phyloP scores from a whole-genome alignment of 1,140 invertebrate genomes.

The Pogonomyrmex barbatus region DNA sequence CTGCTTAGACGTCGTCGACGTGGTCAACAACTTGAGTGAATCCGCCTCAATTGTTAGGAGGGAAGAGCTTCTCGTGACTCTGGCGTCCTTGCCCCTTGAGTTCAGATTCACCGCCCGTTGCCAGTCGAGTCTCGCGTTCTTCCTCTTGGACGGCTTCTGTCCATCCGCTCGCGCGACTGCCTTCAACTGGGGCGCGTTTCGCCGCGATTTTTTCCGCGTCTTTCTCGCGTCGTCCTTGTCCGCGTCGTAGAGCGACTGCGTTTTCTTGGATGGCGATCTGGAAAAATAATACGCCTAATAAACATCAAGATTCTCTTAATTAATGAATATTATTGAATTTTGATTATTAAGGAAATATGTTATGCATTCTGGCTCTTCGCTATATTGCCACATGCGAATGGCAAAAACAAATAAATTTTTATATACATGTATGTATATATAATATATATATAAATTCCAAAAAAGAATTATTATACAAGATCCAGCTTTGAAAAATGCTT shows the following conservation, averaged over 20 bases:
- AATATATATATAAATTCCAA: no score
- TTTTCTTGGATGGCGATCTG: slow-evolving; percentile 87
- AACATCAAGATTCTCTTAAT: no score
- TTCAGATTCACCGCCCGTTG: slow-evolving; percentile 73
- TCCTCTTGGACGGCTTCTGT: slow-evolving; percentile 86
- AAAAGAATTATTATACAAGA: no score
- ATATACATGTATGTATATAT: no score
- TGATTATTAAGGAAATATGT: no score
- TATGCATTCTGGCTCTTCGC: no score
- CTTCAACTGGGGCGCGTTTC: slow-evolving; percentile 13
- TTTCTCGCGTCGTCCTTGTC: not conserved
- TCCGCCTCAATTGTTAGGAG: slow-evolving; percentile 68
- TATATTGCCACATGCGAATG: no score
- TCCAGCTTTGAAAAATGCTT: no score
- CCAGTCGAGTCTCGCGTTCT: slow-evolving; percentile 83
- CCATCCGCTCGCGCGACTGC: slow-evolving; percentile 68
- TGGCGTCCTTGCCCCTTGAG: slow-evolving; percentile 53
- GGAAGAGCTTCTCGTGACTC: slow-evolving; percentile 15
- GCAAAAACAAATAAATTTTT: no score
- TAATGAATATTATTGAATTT: no score
- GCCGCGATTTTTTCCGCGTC: slow-evolving; percentile 24
- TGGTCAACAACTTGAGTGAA: slow-evolving; percentile 70
- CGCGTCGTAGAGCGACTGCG: slow-evolving; percentile 84
- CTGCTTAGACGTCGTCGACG: slow-evolving; percentile 16
- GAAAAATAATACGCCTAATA: not conserved